Evolutionary conservation across 1,140 invertebrate species (phyloP), one percentile per base, ranked within the genome.

Genomic region (Pseudoatta argentina): DNA sequence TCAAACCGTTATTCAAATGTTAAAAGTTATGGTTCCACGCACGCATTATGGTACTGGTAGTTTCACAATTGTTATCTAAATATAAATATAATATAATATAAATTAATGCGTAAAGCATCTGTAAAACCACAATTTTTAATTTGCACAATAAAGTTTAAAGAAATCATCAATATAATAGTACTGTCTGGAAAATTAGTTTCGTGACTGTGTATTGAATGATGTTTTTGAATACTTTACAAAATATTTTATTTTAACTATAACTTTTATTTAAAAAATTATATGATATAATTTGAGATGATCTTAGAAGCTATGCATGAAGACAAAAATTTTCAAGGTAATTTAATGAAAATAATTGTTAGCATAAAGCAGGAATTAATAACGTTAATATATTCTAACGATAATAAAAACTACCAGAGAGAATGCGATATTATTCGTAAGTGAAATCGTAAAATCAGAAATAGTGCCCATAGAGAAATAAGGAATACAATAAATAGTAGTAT

Each of bases 401-500:
- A n/a, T 2, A 44, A 44, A 16, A 71, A 24, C n/a, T 71, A 71
- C 34, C 10, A 8, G 12, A 59, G 3, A 30, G 34, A 72, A 10
- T 61, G 30, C 7, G 21, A 73, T 61, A 59, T 48, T n/a, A 73
- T 21, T 69, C 57, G 24, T n/a, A 61, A 24, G 27, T 39, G 44
- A 44, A 77, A 48, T 51, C 6, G 64, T 21, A 87, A 69, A 27
- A 51, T 71, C 34, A 55, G 73, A 64, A 66, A 0, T 57, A 87
- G 14, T 6, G 1, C 6, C 53, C 57, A 85, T 14, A 48, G 14
- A 72, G 12, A 55, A 59, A 78, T 44, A 21, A 78, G 8, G 1
- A 6, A 76, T 39, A 59, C 16, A 72, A 81, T 34, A 66, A 78
- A 86, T 39, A 30, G 1, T 34, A 64, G 7, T 75, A 79, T 71